Base-by-base conservation (phyloP, 2,888 invertebrate genomes). In the Agrotis clavis region DNA sequence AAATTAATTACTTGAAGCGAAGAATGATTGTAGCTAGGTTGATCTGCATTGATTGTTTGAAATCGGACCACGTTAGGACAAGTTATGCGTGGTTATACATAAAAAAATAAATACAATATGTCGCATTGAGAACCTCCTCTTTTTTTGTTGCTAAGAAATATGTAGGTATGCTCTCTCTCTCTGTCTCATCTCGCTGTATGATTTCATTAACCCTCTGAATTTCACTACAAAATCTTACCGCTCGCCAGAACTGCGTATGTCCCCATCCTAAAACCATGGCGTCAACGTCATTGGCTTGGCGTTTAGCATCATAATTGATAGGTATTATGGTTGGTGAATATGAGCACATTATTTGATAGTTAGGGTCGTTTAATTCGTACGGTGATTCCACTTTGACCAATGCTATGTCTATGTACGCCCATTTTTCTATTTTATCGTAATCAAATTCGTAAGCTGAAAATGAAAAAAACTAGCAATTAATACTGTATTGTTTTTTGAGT, bases 331-430 rank as follows among this genome's bases (percentile, higher is more conserved):
- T 53, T 0, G 92, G 92, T 4, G 41, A 74, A 61, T 91, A 90
- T 0, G 87, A 85, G 56, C 92, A 92, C 0, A 71, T 7, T 0
- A 56, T n/a, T 9, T 66, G 25, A 18, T 75, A 88, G 0, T 18
- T 4, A 0, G 54, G 7, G 45, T 88, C 86, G 0, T 60, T 13
- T 7, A 89, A 87, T 16, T 88, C 62, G 57, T 78, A 92, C 1
- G 89, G 82, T 0, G 87, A 83, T 21, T 93, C 92, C 4, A 93
- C 92, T 82, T 88, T 87, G 0, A 83, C 89, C 2, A 92, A 66
- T 0, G 90, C 93, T 69, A 93, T 91, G 64, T 93, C 93, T n/a
- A 90, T 80, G 3, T 74, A 66, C 0, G 91, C 81, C 93, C 93
- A 93, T 35, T 86, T 82, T 16, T 88, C 89, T 14, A 91, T 63